A percentile compares a stretch with the other conserved stretches of the same genome.
These are phyloP conservation scores for Apteryx mantelli DNA, from an alignment of 2,113 vertebrate genomes.

Conservation along the genomic window DNA sequence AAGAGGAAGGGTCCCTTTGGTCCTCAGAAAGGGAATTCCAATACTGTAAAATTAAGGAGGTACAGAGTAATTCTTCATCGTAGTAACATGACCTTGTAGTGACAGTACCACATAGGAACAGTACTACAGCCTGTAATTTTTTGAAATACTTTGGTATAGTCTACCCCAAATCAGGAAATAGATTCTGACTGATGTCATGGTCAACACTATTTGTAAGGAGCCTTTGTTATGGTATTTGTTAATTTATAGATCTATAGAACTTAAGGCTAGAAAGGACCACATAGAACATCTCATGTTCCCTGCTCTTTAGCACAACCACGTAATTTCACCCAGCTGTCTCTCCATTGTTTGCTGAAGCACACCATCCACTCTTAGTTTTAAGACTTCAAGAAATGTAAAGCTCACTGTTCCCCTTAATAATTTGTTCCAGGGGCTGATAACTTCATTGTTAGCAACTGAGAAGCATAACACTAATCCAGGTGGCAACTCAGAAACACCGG, in stretches of 20 bases:
- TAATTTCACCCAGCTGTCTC: conserved; percentile 4
- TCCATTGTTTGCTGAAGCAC: not conserved
- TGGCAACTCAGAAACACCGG: not conserved
- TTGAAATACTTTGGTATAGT: not conserved
- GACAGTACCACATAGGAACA: not conserved
- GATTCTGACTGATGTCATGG: not conserved
- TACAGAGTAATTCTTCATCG: not conserved
- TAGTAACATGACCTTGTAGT: not conserved
- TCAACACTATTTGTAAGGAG: not conserved
- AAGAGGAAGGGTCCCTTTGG: not conserved
- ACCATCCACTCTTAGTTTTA: not conserved
- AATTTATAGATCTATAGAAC: not conserved
- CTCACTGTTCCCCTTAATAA: not conserved
- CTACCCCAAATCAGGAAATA: not conserved
- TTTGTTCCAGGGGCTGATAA: not conserved
- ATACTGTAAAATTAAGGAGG: not conserved
- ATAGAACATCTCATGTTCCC: not conserved
- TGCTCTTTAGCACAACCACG: not conserved
- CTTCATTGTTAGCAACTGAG: not conserved
- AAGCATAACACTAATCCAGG: not conserved
- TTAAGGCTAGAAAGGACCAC: not conserved
- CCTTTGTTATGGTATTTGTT: not conserved
- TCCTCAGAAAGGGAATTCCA: not conserved
- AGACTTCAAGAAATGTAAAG: not conserved
- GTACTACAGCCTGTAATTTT: not conserved